A percentile compares a stretch with the other conserved stretches of the same genome.
phyloP scores from a whole-genome alignment of 2,797 vertebrate genomes.

The Chromobotia macracanthus region DNA sequence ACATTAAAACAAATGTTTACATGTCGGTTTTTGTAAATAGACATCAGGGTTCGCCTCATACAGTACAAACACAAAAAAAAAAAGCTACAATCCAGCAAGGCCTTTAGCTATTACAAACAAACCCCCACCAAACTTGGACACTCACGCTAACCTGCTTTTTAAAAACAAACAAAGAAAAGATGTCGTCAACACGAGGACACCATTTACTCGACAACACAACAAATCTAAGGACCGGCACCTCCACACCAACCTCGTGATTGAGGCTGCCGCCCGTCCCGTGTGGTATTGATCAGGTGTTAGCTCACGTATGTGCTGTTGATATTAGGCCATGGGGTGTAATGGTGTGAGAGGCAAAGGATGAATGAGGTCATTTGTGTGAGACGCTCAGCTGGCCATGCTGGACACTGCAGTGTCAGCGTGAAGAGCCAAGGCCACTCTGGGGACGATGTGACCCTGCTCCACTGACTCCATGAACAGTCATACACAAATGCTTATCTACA shows the following conservation, averaged over 20 bases:
- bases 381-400: conserved; percentile 72
- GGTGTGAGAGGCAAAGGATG: conserved; percentile 81
- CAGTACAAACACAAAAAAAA: conserved; percentile 3
- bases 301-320: conserved; percentile 44
- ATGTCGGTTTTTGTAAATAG: conserved; percentile 16
- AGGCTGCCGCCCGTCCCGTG: conserved; percentile 23
- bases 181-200: conserved; percentile 33
- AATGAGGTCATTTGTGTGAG: conserved; percentile 83
- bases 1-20: conserved; percentile 28
- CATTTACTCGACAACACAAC: conserved; percentile 42
- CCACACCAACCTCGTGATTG: conserved; percentile 27
- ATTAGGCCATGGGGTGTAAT: conserved; percentile 73
- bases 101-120: conserved; percentile 31
- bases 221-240: conserved; percentile 42
- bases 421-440: conserved; percentile 77
- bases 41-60: neutral
- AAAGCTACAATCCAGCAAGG: conserved; percentile 44
- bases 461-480: conserved; percentile 71
- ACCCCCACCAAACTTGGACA: conserved; percentile 20
- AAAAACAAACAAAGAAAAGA: conserved; percentile 46
- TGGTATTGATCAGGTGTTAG: conserved; percentile 53
- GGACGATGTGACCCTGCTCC: conserved; percentile 77
- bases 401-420: conserved; percentile 77
- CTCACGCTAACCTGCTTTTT: conserved; percentile 9
- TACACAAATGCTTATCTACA: conserved; percentile 32